Evolutionary conservation across 2,797 vertebrate genomes (phyloP).

Genomic region (Chelon auratus): DNA sequence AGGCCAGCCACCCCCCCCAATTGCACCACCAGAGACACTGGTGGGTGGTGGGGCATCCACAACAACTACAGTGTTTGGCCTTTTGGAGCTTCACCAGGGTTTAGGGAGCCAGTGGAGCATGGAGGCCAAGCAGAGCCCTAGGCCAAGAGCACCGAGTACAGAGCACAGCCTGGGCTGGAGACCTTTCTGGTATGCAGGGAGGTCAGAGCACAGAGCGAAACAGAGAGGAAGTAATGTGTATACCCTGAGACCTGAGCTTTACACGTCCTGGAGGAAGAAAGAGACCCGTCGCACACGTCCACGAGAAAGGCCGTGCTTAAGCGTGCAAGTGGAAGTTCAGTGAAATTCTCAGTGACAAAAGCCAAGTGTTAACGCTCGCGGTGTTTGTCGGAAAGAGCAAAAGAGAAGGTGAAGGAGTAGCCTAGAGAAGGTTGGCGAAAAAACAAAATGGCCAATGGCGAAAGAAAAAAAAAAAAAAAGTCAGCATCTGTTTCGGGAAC

Average conservation of each 20-base stretch:
- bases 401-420: slow-evolving; percentile 11
- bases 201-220: slow-evolving; percentile 74
- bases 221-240: slow-evolving; percentile 69
- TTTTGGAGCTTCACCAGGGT: slow-evolving; percentile 75
- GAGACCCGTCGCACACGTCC: slow-evolving; percentile 45
- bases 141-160: slow-evolving; percentile 76
- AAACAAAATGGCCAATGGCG: slow-evolving; percentile 45
- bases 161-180: slow-evolving; percentile 74
- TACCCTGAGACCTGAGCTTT: slow-evolving; percentile 70
- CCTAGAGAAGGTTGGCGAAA: slow-evolving; percentile 35
- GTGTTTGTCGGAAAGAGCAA: slow-evolving; percentile 17
- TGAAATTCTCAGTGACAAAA: slow-evolving; percentile 38
- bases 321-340: slow-evolving; percentile 48
- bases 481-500: slow-evolving; percentile 60
- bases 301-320: slow-evolving; percentile 42
- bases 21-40: slow-evolving; percentile 67
- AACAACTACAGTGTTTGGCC: slow-evolving; percentile 81
- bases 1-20: slow-evolving; percentile 37
- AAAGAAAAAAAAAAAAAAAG: slow-evolving; percentile 7
- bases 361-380: slow-evolving; percentile 6
- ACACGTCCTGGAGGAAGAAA: slow-evolving; percentile 74
- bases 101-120: slow-evolving; percentile 75
- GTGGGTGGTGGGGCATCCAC: slow-evolving; percentile 79
- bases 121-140: slow-evolving; percentile 80
- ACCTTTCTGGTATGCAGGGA: slow-evolving; percentile 65